Conservation (phyloP, 2,113 vertebrate species). For the Oryzias javanicus region DNA sequence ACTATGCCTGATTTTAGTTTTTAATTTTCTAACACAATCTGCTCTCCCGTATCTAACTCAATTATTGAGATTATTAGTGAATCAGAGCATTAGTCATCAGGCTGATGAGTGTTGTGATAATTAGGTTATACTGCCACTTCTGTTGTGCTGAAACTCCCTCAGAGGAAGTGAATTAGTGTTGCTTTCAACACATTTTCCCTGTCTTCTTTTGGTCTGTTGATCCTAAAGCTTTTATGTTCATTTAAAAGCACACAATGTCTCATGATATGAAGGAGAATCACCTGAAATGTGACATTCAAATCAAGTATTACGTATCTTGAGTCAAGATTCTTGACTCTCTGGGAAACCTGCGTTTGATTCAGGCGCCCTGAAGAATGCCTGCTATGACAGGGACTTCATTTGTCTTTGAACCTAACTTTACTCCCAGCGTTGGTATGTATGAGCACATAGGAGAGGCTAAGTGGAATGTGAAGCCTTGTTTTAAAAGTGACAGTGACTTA, state of each 20-base stretch:
- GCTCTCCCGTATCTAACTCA: neutral
- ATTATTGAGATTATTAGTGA: neutral
- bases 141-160: neutral
- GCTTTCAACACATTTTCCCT: too few relatives aligned
- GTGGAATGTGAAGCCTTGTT: slow-evolving; percentile 39
- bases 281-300: neutral
- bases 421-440: slow-evolving; percentile 53
- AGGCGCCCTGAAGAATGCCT: slow-evolving; percentile 23
- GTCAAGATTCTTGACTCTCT: too few relatives aligned
- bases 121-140: neutral
- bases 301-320: neutral
- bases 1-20: neutral
- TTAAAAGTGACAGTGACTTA: slow-evolving; percentile 18
- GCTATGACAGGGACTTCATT: slow-evolving; percentile 34
- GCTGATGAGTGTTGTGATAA: too few relatives aligned
- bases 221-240: too few relatives aligned
- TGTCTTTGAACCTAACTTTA: slow-evolving; percentile 22
- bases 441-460: slow-evolving; percentile 15
- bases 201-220: too few relatives aligned
- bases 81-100: neutral
- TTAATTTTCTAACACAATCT: neutral
- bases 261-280: neutral
- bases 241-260: too few relatives aligned
- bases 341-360: neutral
- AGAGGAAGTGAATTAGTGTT: neutral